These are phyloP conservation scores for Idris sp. DNA, from an alignment of 1,140 invertebrate genomes.

Conservation along the genomic window DNA sequence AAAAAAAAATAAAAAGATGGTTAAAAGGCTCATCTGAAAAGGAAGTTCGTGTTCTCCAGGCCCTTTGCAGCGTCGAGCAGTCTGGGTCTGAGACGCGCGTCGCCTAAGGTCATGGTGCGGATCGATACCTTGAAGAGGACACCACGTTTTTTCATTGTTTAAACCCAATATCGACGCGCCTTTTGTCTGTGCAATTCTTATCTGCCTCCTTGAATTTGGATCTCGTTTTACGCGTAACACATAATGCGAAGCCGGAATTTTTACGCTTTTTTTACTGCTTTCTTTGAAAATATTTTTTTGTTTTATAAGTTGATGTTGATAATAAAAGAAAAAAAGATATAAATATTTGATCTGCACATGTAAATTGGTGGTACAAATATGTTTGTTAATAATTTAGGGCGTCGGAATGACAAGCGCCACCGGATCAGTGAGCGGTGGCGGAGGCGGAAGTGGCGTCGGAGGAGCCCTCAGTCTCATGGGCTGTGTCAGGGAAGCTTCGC, in stretches of 20 bases:
- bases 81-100: conserved; percentile 20
- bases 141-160: conserved; percentile 39
- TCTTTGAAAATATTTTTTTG: too few species aligned
- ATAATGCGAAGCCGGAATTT: too few species aligned
- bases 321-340: too few species aligned
- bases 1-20: conserved; percentile 11
- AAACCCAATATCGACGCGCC: conserved; percentile 20
- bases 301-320: too few species aligned
- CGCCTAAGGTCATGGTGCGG: conserved; percentile 47
- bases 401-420: conserved; percentile 71
- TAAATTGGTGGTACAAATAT: not conserved
- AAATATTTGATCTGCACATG: too few species aligned
- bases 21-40: conserved; percentile 39
- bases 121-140: conserved; percentile 38
- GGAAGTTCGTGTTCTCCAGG: conserved; percentile 29
- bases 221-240: conserved; percentile 4
- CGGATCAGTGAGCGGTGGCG: conserved; percentile 60
- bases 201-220: conserved; percentile 7
- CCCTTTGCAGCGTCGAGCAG: conserved; percentile 23
- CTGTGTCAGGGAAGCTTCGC: conserved; percentile 77
- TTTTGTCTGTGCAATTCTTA: conserved; percentile 27
- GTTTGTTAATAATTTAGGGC: conserved; percentile 68
- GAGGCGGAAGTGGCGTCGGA: conserved; percentile 65
- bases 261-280: too few species aligned
- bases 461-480: conserved; percentile 77